Percentiles rank a stretch among this genome's conserved stretches.
phyloP scores from a whole-genome alignment of 2,797 vertebrate genomes.

The Craterocephalus amniculus region DNA sequence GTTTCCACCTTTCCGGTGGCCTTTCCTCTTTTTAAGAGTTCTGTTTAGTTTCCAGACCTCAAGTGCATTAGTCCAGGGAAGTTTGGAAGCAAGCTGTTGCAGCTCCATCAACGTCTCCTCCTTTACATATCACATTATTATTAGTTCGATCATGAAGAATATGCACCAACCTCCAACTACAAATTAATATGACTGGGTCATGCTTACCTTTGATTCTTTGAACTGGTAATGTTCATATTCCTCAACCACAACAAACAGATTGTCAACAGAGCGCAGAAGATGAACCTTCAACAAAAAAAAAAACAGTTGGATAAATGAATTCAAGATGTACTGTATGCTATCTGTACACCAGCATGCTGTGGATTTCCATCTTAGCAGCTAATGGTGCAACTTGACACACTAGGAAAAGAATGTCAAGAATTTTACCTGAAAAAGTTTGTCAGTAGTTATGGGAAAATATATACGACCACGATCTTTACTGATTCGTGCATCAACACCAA shows the following conservation, averaged over 20 bases:
- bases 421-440: slow-evolving; percentile 86
- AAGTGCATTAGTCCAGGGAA: slow-evolving; percentile 89
- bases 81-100: slow-evolving; percentile 86
- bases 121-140: slow-evolving; percentile 70
- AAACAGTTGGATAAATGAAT: not conserved
- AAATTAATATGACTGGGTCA: not conserved
- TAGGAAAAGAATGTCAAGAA: not conserved
- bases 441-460: slow-evolving; percentile 90
- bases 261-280: slow-evolving; percentile 93
- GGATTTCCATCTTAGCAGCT: not conserved
- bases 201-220: slow-evolving; percentile 89
- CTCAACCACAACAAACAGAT: slow-evolving; percentile 94
- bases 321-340: not conserved
- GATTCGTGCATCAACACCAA: slow-evolving; percentile 85
- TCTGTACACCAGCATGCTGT: too few relatives aligned
- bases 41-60: slow-evolving; percentile 93
- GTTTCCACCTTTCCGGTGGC: slow-evolving; percentile 78
- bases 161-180: not conserved
- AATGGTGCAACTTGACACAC: not conserved
- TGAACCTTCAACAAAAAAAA: slow-evolving; percentile 85
- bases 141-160: not conserved
- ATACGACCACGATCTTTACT: slow-evolving; percentile 94
- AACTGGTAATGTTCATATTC: slow-evolving; percentile 91
- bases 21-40: slow-evolving; percentile 91
- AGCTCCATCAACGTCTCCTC: slow-evolving; percentile 92